Percentiles rank a stretch among this genome's conserved stretches.
Conservation (phyloP, 1,140 invertebrate species). For the Panagrolaimus sp. region DNA sequence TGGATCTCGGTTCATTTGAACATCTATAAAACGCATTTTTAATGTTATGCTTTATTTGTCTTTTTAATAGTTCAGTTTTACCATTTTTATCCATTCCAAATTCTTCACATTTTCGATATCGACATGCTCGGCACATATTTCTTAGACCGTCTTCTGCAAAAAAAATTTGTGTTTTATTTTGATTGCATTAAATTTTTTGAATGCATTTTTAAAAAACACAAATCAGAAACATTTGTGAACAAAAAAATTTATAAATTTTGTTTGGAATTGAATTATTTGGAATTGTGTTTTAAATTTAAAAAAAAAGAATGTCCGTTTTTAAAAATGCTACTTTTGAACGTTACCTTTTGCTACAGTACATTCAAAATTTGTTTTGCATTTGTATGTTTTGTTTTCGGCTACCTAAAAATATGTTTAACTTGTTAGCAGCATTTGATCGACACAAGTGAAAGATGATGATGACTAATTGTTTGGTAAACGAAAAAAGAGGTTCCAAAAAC, state of each 20-base stretch:
- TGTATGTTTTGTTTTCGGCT: slow-evolving; percentile 41
- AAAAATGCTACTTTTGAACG: neutral
- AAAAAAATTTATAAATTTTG: neutral
- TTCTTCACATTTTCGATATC: slow-evolving; percentile 32
- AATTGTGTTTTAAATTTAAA: neutral
- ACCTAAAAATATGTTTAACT: too few species aligned
- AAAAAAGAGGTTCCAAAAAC: too few species aligned
- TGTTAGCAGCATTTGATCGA: too few species aligned
- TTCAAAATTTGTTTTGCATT: slow-evolving; percentile 40
- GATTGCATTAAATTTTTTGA: too few species aligned
- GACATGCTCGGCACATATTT: slow-evolving; percentile 47
- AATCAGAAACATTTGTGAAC: slow-evolving; percentile 12
- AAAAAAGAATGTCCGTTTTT: neutral
- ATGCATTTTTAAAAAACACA: neutral
- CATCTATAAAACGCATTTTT: slow-evolving; percentile 35
- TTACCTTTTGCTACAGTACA: slow-evolving; percentile 39
- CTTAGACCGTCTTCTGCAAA: slow-evolving; percentile 26
- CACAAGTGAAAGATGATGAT: neutral
- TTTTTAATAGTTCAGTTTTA: slow-evolving; percentile 20
- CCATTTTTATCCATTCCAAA: slow-evolving; percentile 48
- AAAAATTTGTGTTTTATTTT: neutral
- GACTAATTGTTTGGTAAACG: too few species aligned
- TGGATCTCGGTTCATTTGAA: slow-evolving; percentile 52
- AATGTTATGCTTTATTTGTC: neutral
- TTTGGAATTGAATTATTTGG: neutral